Conservation (phyloP, 1,140 invertebrate species). For the Plectus sambesii region DNA sequence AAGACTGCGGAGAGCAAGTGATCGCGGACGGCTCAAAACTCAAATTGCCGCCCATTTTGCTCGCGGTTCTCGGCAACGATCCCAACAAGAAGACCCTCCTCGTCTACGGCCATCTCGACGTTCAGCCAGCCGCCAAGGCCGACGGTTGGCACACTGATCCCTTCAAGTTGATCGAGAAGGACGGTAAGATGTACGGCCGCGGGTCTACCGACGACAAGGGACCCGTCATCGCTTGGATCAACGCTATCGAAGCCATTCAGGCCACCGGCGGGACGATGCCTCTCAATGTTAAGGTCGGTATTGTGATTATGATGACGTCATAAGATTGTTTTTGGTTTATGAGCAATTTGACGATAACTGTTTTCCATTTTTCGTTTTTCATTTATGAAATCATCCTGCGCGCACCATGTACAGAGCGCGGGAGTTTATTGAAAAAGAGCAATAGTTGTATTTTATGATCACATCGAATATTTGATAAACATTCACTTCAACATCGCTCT, state of each 20-base stretch:
- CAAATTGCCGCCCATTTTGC: conserved; percentile 70
- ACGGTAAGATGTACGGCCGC: conserved; percentile 81
- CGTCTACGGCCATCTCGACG: conserved; percentile 94
- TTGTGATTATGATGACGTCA: too few relatives aligned
- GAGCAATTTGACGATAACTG: too few relatives aligned
- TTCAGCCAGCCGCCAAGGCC: conserved; percentile 71
- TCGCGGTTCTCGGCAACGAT: conserved; percentile 73
- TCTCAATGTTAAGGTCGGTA: conserved; percentile 80
- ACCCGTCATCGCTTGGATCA: conserved; percentile 72
- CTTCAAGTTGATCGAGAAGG: conserved; percentile 71
- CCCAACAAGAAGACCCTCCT: conserved; percentile 67
- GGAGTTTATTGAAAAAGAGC: too few relatives aligned
- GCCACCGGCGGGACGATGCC: conserved; percentile 61
- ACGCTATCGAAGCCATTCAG: conserved; percentile 79
- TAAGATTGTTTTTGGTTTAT: too few relatives aligned
- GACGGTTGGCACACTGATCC: conserved; percentile 95
- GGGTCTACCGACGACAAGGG: conserved; percentile 86
- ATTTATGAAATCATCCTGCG: too few relatives aligned
- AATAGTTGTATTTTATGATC: too few relatives aligned
- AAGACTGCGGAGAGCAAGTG: conserved; percentile 46
- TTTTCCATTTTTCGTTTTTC: too few relatives aligned
- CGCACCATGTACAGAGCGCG: too few relatives aligned
- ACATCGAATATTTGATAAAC: too few relatives aligned
- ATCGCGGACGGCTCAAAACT: conserved; percentile 62
- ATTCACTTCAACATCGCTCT: too few relatives aligned